Conservation (phyloP, 2,113 vertebrate species). For the Boleophthalmus pectinirostris region DNA sequence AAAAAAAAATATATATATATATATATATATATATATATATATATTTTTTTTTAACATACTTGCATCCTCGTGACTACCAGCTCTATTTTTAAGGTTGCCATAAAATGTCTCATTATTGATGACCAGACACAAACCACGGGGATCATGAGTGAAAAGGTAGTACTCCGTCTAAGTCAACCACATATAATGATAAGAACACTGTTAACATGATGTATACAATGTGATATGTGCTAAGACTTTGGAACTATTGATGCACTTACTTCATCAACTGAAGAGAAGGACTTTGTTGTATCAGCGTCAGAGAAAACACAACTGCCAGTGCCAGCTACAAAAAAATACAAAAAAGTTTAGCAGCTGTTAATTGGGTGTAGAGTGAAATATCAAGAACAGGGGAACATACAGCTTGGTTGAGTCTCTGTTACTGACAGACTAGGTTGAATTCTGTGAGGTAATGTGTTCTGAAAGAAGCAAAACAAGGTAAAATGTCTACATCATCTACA, state of each 20-base stretch:
- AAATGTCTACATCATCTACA: neutral
- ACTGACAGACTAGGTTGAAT: neutral
- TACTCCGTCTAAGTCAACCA: conserved; percentile 32
- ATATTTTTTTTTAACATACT: conserved; percentile 51
- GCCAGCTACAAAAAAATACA: neutral
- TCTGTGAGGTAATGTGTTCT: conserved; percentile 11
- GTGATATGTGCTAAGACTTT: neutral
- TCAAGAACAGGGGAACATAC: conserved; percentile 26
- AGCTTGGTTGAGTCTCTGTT: conserved; percentile 1
- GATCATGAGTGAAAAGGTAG: conserved; percentile 52
- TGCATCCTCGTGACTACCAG: conserved; percentile 55
- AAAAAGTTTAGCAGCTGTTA: neutral
- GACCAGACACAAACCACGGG: conserved; percentile 66
- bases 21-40: too few relatives aligned
- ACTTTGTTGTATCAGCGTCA: neutral
- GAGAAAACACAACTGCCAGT: neutral
- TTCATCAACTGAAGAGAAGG: neutral
- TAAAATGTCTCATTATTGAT: conserved; percentile 67
- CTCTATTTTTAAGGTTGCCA: fast-evolving
- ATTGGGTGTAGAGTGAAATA: neutral
- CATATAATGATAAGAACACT: neutral
- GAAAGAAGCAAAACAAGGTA: conserved; percentile 15
- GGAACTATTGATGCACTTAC: conserved; percentile 33
- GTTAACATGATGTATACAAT: neutral
- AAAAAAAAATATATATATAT: too few relatives aligned